phyloP scores from a whole-genome alignment of 2,888 invertebrate species.

The Linnaemya tessellans region DNA sequence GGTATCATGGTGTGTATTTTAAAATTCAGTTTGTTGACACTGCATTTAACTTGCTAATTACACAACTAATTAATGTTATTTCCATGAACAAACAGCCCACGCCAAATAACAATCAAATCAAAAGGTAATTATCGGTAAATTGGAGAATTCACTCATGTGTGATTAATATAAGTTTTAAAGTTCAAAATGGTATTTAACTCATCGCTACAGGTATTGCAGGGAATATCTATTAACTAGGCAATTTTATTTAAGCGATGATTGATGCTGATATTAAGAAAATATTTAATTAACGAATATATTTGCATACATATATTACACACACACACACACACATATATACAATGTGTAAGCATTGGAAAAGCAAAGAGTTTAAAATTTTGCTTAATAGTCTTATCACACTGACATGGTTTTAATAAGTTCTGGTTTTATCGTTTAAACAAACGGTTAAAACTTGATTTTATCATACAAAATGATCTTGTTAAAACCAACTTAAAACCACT shows the following conservation, averaged over 20 bases:
- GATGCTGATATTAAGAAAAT: neutral
- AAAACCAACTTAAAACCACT: too few relatives aligned
- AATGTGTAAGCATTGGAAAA: too few relatives aligned
- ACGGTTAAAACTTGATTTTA: too few relatives aligned
- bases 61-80: constrained; percentile 69
- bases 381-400: too few relatives aligned
- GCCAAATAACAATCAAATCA: constrained; percentile 55
- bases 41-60: constrained; percentile 66
- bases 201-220: neutral
- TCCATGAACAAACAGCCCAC: constrained; percentile 49
- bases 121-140: constrained; percentile 71
- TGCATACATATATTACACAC: too few relatives aligned
- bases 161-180: constrained; percentile 37
- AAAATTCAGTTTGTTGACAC: constrained; percentile 60
- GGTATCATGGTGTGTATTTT: neutral
- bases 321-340: too few relatives aligned
- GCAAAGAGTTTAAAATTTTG: too few relatives aligned
- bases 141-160: constrained; percentile 63
- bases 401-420: too few relatives aligned
- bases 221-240: neutral
- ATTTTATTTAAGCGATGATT: constrained; percentile 6
- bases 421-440: too few relatives aligned
- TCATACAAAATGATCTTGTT: too few relatives aligned
- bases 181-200: constrained; percentile 11
- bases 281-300: too few relatives aligned